Base-by-base conservation (phyloP, 2,888 invertebrate genomes). In the Apamea epomidion region DNA sequence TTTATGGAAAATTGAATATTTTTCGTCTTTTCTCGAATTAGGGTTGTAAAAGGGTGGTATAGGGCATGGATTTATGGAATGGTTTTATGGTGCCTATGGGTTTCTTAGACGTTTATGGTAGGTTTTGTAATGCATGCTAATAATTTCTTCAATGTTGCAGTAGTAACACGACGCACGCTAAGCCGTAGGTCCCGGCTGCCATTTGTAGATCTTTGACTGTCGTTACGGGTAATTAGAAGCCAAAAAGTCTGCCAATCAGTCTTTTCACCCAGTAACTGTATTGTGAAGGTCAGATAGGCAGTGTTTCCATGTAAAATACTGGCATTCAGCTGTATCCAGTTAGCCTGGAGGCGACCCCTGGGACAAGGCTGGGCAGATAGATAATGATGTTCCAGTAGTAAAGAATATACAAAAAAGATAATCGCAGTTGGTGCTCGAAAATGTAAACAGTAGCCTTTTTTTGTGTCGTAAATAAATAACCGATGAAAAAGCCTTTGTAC, bases 1-100 rank as follows among this genome's bases (percentile, higher is more conserved):
- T 76, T 82, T 81, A 70, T 78, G 69, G 72, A 54, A 81, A 90
- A 90, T 90, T 89, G 82, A 90, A 87, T 81, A 69, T 62, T 77
- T 70, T 69, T 25, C 5, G 45, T 67, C 72, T 62, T 75, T 78
- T n/a, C 67, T 32, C 70, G 81, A 75, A 82, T 83, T 80, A 58
- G 74, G 65, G 80, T 37, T 82, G 80, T 88, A 84, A 86, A 89
- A 60, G 78, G 77, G 88, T 78, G 62, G 58, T 68, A 68, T 60
- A 51, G 70, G 29, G 16, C 18, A 25, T 18, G 77, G 69, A 77
- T 80, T 83, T 82, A 73, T 75, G 29, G 5, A 62, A 67, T 78
- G n/a, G 70, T 78, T 88, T 85, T 88, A 88, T 86, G 79, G 80
- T 74, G 37, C 2, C 48, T 71, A 48, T 74, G 67, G 51, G 54